Percentiles rank a stretch among this genome's conserved stretches.
These are phyloP conservation scores for Gephyroberyx darwinii DNA, from an alignment of 2,797 vertebrate species.

Conservation along the genomic window DNA sequence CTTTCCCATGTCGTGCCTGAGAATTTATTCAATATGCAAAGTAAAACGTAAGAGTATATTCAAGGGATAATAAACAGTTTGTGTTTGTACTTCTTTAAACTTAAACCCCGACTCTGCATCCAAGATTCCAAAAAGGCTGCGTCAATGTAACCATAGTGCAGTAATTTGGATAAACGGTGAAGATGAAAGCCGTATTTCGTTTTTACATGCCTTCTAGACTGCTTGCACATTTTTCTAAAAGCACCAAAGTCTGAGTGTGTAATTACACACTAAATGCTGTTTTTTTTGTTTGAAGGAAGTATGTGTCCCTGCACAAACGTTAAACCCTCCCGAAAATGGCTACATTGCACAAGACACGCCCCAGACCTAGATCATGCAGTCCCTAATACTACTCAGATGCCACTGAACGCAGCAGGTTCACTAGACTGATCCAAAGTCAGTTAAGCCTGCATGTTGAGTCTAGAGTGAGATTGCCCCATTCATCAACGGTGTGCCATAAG, in stretches of 20 bases:
- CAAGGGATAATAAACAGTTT: slow-evolving; percentile 70
- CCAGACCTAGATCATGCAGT: slow-evolving; percentile 20
- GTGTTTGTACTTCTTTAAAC: slow-evolving; percentile 63
- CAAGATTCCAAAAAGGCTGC: slow-evolving; percentile 71
- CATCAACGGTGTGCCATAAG: not conserved
- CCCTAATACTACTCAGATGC: slow-evolving; percentile 26
- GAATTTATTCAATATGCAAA: slow-evolving; percentile 64
- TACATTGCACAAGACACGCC: slow-evolving; percentile 15
- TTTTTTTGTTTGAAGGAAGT: slow-evolving; percentile 57
- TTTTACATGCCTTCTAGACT: slow-evolving; percentile 76
- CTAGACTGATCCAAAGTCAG: slow-evolving; percentile 45
- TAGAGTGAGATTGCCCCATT: not conserved
- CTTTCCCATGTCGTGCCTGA: slow-evolving; percentile 59
- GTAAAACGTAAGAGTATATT: slow-evolving; percentile 59
- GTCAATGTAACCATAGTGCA: slow-evolving; percentile 72
- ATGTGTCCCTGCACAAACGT: slow-evolving; percentile 64
- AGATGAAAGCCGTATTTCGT: slow-evolving; percentile 76
- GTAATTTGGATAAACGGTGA: slow-evolving; percentile 77
- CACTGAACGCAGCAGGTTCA: slow-evolving; percentile 31
- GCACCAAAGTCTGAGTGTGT: slow-evolving; percentile 74
- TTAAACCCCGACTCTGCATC: slow-evolving; percentile 59
- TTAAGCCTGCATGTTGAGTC: not conserved
- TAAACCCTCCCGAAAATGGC: slow-evolving; percentile 40
- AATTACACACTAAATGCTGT: slow-evolving; percentile 77
- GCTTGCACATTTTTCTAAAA: slow-evolving; percentile 75